These are phyloP conservation scores for Eupeodes luniger DNA, from an alignment of 2,888 invertebrate genomes.

Conservation along the genomic window DNA sequence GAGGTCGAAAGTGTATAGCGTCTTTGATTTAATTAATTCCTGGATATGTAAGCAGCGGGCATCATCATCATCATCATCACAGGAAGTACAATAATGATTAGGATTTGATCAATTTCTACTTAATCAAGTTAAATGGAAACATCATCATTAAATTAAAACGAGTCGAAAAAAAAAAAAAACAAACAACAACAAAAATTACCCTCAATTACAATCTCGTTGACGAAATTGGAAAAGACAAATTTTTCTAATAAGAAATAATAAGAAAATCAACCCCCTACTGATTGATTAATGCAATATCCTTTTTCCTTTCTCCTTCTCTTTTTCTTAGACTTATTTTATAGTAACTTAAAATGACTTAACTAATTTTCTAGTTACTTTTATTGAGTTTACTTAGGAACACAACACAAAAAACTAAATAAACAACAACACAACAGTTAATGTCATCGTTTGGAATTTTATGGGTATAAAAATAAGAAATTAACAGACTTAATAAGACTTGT, in stretches of 20 bases:
- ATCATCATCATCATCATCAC: too few relatives aligned
- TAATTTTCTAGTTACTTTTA: constrained; percentile 51
- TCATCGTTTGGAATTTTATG: constrained; percentile 60
- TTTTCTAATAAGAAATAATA: constrained; percentile 25
- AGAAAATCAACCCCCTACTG: constrained; percentile 51
- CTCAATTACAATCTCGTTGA: background rate
- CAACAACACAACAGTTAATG: constrained; percentile 48
- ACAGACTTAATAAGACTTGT: constrained; percentile 55
- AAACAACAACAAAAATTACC: constrained; percentile 29
- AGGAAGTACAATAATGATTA: too few relatives aligned
- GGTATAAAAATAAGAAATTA: constrained; percentile 57
- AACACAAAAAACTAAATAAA: constrained; percentile 19
- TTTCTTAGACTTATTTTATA: constrained; percentile 8
- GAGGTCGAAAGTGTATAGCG: background rate
- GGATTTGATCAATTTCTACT: background rate
- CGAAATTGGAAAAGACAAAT: constrained; percentile 37
- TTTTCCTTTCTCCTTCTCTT: background rate
- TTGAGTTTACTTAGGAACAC: constrained; percentile 7
- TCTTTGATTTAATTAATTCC: too few relatives aligned
- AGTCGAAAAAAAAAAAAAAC: background rate
- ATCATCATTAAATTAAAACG: background rate
- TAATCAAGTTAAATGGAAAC: too few relatives aligned
- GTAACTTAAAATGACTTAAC: constrained; percentile 64
- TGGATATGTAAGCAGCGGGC: too few relatives aligned
- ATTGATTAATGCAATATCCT: constrained; percentile 70